Conservation (phyloP, 2,797 vertebrate species). For the Prunella strophiata region DNA sequence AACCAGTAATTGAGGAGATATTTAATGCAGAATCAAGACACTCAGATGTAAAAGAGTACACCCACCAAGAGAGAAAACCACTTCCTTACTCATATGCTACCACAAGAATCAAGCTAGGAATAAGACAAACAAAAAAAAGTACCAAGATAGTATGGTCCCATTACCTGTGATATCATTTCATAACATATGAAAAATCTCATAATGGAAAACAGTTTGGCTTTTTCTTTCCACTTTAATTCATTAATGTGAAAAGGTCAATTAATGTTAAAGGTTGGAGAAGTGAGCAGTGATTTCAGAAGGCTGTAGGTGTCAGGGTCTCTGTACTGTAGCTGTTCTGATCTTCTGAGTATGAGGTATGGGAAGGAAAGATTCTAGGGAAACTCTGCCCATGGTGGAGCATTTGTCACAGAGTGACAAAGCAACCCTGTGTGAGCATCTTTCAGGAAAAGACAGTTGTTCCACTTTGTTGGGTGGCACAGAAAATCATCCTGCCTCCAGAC, state of each 20-base stretch:
- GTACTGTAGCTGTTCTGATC: neutral
- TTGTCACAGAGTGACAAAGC: neutral
- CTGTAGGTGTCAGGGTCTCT: neutral
- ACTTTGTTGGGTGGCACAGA: neutral
- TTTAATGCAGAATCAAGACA: neutral
- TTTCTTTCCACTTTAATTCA: neutral
- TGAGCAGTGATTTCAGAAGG: neutral
- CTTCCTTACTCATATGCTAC: neutral
- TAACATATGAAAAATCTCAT: neutral
- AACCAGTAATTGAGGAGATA: neutral
- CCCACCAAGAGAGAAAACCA: neutral
- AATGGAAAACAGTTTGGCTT: neutral
- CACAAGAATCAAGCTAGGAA: neutral
- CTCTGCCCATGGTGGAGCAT: neutral
- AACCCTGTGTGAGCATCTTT: neutral
- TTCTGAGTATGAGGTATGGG: neutral
- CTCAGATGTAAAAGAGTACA: neutral
- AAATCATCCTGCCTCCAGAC: neutral
- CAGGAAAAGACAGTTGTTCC: neutral
- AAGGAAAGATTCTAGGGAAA: neutral
- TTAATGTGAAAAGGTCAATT: neutral
- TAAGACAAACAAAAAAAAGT: neutral
- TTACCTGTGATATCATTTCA: neutral
- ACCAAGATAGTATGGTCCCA: neutral
- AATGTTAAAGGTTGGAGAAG: neutral